phyloP scores from a whole-genome alignment of 2,797 vertebrate species.

The Hippocampus kuda region DNA sequence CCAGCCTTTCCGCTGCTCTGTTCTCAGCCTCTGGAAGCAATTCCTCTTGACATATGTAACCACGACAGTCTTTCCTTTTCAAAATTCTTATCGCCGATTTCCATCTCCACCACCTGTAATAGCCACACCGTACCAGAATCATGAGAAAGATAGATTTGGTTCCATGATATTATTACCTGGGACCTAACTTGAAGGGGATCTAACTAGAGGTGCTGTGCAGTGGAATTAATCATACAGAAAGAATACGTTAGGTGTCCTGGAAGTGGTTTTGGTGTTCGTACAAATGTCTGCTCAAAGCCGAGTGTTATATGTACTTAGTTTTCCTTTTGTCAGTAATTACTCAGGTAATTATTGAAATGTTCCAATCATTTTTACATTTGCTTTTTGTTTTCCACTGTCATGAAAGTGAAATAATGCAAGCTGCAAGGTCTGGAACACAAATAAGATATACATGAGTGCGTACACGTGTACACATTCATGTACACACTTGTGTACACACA shows the following conservation, averaged over 20 bases:
- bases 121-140: background rate
- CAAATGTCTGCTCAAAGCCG: background rate
- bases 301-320: background rate
- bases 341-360: background rate
- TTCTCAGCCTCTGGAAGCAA: too few species aligned
- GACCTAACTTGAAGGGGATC: background rate
- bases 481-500: constrained; percentile 12
- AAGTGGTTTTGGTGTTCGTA: background rate
- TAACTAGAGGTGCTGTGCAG: too few species aligned
- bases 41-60: too few species aligned
- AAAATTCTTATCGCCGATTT: background rate
- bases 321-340: background rate
- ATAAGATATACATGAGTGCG: background rate
- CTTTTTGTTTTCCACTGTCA: background rate
- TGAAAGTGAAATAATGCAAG: background rate
- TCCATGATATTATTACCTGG: background rate
- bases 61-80: too few species aligned
- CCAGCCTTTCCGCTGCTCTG: too few species aligned
- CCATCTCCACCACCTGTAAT: background rate
- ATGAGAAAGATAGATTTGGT: background rate
- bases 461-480: constrained; percentile 5
- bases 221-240: background rate
- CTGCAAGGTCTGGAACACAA: background rate
- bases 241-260: background rate
- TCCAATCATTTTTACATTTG: background rate